phyloP scores from a whole-genome alignment of 1,140 invertebrate genomes.

The Phortica variegata region DNA sequence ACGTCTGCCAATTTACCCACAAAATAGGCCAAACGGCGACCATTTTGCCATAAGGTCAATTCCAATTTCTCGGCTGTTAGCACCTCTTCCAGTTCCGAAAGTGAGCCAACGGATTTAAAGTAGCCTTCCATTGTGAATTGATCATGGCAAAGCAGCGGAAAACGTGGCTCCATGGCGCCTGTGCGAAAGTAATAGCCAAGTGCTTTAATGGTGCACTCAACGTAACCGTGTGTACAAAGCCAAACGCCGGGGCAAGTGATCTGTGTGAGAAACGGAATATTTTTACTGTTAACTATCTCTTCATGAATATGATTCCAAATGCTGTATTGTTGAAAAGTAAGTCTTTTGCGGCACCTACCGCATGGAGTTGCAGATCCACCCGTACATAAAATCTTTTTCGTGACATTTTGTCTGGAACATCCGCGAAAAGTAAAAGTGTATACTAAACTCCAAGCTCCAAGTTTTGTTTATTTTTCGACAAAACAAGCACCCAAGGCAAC shows the following conservation, averaged over 20 bases:
- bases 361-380: conserved; percentile 36
- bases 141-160: conserved; percentile 50
- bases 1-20: conserved; percentile 35
- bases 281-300: too few species aligned
- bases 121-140: conserved; percentile 51
- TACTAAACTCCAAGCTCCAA: background rate
- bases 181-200: conserved; percentile 52
- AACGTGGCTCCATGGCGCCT: conserved; percentile 48
- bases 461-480: conserved; percentile 1
- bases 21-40: conserved; percentile 43
- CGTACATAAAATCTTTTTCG: conserved; percentile 38
- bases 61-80: conserved; percentile 38
- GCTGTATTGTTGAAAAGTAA: background rate
- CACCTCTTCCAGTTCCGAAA: conserved; percentile 32
- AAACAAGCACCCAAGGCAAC: background rate
- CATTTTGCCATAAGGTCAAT: conserved; percentile 52
- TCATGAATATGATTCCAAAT: background rate
- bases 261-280: conserved; percentile 14
- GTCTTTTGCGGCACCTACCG: conserved; percentile 22
- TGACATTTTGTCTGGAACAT: conserved; percentile 20
- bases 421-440: conserved; percentile 16
- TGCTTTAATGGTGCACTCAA: conserved; percentile 48
- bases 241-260: conserved; percentile 53
- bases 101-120: conserved; percentile 33
- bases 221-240: conserved; percentile 48